phyloP scores from a whole-genome alignment of 2,113 vertebrate genomes.

The Trematocara nigrifrons region DNA sequence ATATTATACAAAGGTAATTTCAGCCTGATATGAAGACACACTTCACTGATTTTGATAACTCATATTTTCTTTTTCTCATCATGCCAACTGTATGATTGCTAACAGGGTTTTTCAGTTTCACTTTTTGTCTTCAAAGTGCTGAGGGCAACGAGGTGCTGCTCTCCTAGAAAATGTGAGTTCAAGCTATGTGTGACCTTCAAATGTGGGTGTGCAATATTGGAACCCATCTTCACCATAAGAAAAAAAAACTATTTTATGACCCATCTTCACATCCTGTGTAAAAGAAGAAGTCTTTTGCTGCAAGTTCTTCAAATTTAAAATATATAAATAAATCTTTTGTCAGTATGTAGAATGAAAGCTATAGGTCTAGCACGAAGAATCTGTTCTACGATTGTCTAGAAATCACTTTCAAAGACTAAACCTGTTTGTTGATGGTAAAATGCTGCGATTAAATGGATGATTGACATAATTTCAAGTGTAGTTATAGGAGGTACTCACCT shows the following conservation, averaged over 20 bases:
- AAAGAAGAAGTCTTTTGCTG: background rate
- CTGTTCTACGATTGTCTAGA: background rate
- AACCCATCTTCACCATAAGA: background rate
- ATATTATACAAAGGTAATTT: conserved; percentile 31
- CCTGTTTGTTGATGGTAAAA: background rate
- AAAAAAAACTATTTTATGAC: background rate
- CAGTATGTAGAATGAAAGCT: background rate
- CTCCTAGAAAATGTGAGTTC: background rate
- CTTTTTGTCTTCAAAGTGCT: background rate
- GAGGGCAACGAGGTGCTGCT: background rate
- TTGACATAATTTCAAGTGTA: background rate
- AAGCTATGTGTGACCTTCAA: background rate
- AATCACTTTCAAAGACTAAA: background rate
- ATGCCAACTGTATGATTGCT: conserved; percentile 17
- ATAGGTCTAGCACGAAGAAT: background rate
- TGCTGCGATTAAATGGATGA: background rate
- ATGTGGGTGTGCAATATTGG: background rate
- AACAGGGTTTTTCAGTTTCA: conserved; percentile 29
- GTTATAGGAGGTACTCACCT: background rate
- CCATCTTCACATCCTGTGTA: background rate
- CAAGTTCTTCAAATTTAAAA: background rate
- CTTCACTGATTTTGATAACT: conserved; percentile 43
- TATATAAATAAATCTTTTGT: background rate
- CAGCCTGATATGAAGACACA: conserved; percentile 32
- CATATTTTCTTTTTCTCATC: background rate